Base-by-base conservation (phyloP, 2,113 vertebrate genomes). In the Ptilonorhynchus violaceus region DNA sequence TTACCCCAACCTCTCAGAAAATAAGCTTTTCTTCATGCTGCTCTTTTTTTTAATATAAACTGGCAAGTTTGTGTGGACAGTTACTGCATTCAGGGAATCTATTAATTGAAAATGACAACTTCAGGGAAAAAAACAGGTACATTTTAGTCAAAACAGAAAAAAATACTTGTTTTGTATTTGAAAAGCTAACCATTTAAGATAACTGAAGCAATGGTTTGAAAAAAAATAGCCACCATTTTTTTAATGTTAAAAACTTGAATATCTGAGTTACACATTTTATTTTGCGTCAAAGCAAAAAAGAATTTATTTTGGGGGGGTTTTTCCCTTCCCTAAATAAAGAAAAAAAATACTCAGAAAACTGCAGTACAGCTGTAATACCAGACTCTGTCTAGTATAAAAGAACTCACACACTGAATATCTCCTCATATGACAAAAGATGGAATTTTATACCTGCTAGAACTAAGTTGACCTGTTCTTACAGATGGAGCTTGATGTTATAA, bases 231-330 rank as follows among this genome's bases (percentile, higher is more conserved):
- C 6, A 20, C 15, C 0, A 18, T 47, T 82, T 67, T 37, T 46
- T 63, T 82, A 60, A 33, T 15, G 4, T 56, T 69, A 60, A 62
- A 75, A 77, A 7, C 10, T 8, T 53, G 23, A 66, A 59, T 23
- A 59, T 3, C 18, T 56, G 25, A 58, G 5, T 63, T 56, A 58
- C 7, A 55, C 0, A 58, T 53, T 91, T 86, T 27, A 73, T 92
- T 86, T 76, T 35, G 7, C 2, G 21, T 89, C 18, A 91, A 85
- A 53, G 11, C 1, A 46, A 88, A 60, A 81, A 14, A 77, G 1
- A 30, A 62, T 33, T 67, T 77, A 8, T 39, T 91, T 59, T 25
- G 2, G 17, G 5, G 5, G 0, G 0, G 0, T 22, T 35, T 75
- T 64, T 73, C 22, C 8, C 8, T 63, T 59, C 11, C 3, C 7